These are phyloP conservation scores for Diaprepes abbreviatus DNA, from an alignment of 2,888 invertebrate genomes.

Conservation along the genomic window DNA sequence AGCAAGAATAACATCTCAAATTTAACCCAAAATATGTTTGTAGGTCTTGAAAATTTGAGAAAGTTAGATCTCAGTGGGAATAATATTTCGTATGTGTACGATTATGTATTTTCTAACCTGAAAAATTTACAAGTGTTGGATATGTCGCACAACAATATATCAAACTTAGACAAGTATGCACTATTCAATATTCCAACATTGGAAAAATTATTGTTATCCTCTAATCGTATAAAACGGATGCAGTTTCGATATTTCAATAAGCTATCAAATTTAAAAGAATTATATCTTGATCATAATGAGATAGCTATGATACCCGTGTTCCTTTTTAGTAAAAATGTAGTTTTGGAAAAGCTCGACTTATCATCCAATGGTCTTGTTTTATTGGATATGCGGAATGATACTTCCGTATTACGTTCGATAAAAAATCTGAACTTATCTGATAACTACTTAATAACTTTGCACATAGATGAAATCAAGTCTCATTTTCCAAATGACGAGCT, in stretches of 20 bases:
- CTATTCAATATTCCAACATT: slow-evolving; percentile 5
- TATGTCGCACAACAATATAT: slow-evolving; percentile 58
- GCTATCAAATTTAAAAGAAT: slow-evolving; percentile 50
- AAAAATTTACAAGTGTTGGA: slow-evolving; percentile 53
- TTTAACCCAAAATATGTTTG: slow-evolving; percentile 51
- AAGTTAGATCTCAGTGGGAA: slow-evolving; percentile 56
- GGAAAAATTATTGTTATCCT: slow-evolving; percentile 12
- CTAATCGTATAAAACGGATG: slow-evolving; percentile 52
- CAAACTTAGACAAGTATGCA: slow-evolving; percentile 39
- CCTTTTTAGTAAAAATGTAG: slow-evolving; percentile 53
- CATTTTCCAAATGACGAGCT: slow-evolving; percentile 23
- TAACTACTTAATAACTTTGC: slow-evolving; percentile 16
- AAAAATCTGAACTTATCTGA: slow-evolving; percentile 22
- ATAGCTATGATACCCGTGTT: slow-evolving; percentile 50
- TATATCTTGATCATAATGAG: slow-evolving; percentile 55
- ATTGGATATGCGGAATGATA: slow-evolving; percentile 1
- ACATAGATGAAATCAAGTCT: not conserved
- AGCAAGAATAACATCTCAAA: slow-evolving; percentile 56
- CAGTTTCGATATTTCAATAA: slow-evolving; percentile 52
- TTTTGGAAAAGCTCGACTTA: slow-evolving; percentile 58
- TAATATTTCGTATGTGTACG: slow-evolving; percentile 50
- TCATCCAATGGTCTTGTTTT: slow-evolving; percentile 59
- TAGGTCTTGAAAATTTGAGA: slow-evolving; percentile 51
- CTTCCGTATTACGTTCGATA: not conserved
- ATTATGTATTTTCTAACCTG: slow-evolving; percentile 45